A percentile compares a stretch with the other conserved stretches of the same genome.
phyloP scores from a whole-genome alignment of 2,797 vertebrate species.

The Megaceryle alcyon region DNA sequence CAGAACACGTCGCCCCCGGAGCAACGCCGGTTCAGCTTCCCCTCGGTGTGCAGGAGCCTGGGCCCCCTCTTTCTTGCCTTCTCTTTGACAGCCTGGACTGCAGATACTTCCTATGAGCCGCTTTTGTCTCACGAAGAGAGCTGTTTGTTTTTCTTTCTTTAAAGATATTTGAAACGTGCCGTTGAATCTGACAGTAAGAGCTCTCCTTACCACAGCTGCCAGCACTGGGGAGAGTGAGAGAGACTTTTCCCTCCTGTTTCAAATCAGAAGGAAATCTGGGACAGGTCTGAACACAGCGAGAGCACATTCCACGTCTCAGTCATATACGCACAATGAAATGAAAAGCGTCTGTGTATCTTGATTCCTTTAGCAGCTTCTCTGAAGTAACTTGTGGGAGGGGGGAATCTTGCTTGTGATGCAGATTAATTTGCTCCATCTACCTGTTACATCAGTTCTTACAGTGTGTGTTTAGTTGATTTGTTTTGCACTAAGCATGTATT shows the following conservation, averaged over 20 bases:
- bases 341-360: not conserved
- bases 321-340: not conserved
- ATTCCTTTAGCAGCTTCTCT: slow-evolving; percentile 4
- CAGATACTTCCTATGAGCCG: not conserved
- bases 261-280: slow-evolving; percentile 32
- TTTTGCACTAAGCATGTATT: not conserved
- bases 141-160: not conserved
- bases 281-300: slow-evolving; percentile 53
- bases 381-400: not conserved
- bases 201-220: not conserved
- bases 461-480: not conserved
- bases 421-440: slow-evolving; percentile 42
- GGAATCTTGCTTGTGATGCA: not conserved
- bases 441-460: slow-evolving; percentile 41
- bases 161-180: not conserved
- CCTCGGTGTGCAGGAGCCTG: not conserved
- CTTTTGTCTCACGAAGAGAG: not conserved
- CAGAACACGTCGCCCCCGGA: not conserved
- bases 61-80: not conserved
- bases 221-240: not conserved
- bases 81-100: not conserved
- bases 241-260: not conserved
- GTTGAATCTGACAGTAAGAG: not conserved
- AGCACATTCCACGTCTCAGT: slow-evolving; percentile 28
- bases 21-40: not conserved